These are phyloP conservation scores for Mesocricetus auratus DNA, from an alignment of 2,113 vertebrate genomes.

Conservation along the genomic window DNA sequence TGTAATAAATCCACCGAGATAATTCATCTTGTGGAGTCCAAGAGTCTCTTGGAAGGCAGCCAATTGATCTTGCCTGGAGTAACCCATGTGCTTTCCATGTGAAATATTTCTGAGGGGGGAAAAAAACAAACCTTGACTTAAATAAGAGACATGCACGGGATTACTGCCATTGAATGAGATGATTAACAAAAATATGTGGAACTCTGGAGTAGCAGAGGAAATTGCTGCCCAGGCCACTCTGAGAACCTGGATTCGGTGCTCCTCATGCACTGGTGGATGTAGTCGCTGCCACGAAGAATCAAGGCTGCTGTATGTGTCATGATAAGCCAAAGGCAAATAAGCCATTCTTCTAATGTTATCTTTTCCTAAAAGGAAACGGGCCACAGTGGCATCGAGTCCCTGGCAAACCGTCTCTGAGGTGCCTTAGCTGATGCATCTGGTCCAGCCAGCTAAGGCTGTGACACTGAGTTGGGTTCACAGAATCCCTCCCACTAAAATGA, in stretches of 20 bases:
- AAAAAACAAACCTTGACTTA: constrained; percentile 31
- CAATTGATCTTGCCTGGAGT: constrained; percentile 64
- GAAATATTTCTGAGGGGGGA: constrained; percentile 63
- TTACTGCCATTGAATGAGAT: constrained; percentile 36
- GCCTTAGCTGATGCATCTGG: not conserved
- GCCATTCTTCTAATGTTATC: constrained; percentile 21
- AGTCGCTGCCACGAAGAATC: not conserved
- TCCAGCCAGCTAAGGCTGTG: not conserved
- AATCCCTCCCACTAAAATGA: not conserved
- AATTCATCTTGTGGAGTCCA: constrained; percentile 63
- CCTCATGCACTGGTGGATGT: not conserved
- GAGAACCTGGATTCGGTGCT: not conserved
- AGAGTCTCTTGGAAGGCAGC: constrained; percentile 68
- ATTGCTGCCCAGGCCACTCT: not conserved
- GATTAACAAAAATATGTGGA: constrained; percentile 34
- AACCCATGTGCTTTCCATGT: constrained; percentile 72
- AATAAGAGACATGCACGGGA: constrained; percentile 39
- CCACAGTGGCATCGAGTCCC: not conserved
- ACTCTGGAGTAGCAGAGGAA: constrained; percentile 15
- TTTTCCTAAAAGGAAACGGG: not conserved
- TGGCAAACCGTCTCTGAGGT: constrained; percentile 32
- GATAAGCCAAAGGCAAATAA: not conserved
- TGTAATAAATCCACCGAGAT: constrained; percentile 67
- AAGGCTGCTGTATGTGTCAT: not conserved
- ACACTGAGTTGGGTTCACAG: not conserved